These are phyloP conservation scores for Apolygus lucorum DNA, from an alignment of 1,140 invertebrate species.

Conservation along the genomic window DNA sequence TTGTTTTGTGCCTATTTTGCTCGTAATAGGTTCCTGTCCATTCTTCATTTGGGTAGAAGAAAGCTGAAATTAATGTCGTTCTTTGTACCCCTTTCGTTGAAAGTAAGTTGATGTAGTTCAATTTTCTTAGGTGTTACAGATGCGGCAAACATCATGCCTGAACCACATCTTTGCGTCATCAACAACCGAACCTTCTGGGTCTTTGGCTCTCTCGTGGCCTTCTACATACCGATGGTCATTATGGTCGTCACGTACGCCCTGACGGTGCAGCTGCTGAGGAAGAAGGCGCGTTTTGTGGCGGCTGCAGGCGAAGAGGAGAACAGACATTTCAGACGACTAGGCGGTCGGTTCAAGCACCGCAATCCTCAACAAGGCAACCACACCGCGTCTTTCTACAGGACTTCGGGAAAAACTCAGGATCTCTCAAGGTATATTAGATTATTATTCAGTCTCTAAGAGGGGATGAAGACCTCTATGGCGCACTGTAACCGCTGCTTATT, in stretches of 20 bases:
- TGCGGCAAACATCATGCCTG: slow-evolving; percentile 64
- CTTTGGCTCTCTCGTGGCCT: slow-evolving; percentile 78
- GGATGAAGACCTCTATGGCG: not conserved
- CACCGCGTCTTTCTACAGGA: slow-evolving; percentile 14
- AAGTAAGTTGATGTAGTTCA: too few relatives aligned
- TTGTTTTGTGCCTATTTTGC: too few relatives aligned
- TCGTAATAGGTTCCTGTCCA: too few relatives aligned
- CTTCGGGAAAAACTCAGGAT: slow-evolving; percentile 14
- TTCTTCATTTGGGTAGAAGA: too few relatives aligned
- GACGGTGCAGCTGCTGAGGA: slow-evolving; percentile 72
- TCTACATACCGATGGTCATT: slow-evolving; percentile 88
- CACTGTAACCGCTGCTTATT: too few relatives aligned
- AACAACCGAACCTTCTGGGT: slow-evolving; percentile 80
- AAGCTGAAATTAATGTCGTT: too few relatives aligned
- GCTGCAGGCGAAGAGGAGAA: slow-evolving; percentile 48
- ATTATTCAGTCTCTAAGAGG: not conserved
- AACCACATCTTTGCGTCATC: slow-evolving; percentile 65
- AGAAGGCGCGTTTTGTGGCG: slow-evolving; percentile 58
- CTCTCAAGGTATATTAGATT: slow-evolving; percentile 18
- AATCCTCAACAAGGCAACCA: not conserved
- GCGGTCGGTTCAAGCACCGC: slow-evolving; percentile 41
- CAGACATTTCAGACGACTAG: slow-evolving; percentile 43
- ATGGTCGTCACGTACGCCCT: slow-evolving; percentile 84
- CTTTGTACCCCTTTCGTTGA: too few relatives aligned
- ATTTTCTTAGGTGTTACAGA: slow-evolving; percentile 59